Evolutionary conservation across 2,888 invertebrate species (phyloP).

Genomic region (Clistopyga incitator): DNA sequence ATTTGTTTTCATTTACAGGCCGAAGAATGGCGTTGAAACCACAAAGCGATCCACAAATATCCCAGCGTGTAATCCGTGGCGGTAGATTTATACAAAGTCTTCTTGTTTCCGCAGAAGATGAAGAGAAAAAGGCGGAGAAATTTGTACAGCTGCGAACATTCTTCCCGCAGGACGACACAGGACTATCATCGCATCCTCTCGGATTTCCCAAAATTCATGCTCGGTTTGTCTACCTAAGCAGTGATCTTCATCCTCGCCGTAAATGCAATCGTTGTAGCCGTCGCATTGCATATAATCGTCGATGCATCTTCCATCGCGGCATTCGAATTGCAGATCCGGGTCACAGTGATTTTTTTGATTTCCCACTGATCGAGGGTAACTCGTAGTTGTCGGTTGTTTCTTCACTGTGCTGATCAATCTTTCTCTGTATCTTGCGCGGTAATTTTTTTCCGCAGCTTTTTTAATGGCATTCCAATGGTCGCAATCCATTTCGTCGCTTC

Average conservation of each 20-base stretch:
- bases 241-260: constrained; percentile 87
- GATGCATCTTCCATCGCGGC: constrained; percentile 86
- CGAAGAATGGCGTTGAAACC: constrained; percentile 33
- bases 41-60: constrained; percentile 4
- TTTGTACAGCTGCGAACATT: constrained; percentile 58
- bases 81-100: not conserved
- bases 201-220: constrained; percentile 45
- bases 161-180: constrained; percentile 54
- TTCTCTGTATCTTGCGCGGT: not conserved
- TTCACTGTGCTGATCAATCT: constrained; percentile 3
- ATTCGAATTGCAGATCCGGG: constrained; percentile 73
- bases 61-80: not conserved
- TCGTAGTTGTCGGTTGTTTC: not conserved
- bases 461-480: constrained; percentile 65
- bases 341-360: constrained; percentile 32
- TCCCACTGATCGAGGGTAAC: not conserved
- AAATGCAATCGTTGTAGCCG: constrained; percentile 85
- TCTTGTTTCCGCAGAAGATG: constrained; percentile 3
- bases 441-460: constrained; percentile 46
- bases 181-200: constrained; percentile 47
- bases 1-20: constrained; percentile 60
- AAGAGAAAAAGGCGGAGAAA: constrained; percentile 45
- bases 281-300: constrained; percentile 86
- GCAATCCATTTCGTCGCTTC: constrained; percentile 86
- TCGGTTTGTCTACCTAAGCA: constrained; percentile 72